Conservation (phyloP, 2,797 vertebrate species). For the Catostomus latipinnis region DNA sequence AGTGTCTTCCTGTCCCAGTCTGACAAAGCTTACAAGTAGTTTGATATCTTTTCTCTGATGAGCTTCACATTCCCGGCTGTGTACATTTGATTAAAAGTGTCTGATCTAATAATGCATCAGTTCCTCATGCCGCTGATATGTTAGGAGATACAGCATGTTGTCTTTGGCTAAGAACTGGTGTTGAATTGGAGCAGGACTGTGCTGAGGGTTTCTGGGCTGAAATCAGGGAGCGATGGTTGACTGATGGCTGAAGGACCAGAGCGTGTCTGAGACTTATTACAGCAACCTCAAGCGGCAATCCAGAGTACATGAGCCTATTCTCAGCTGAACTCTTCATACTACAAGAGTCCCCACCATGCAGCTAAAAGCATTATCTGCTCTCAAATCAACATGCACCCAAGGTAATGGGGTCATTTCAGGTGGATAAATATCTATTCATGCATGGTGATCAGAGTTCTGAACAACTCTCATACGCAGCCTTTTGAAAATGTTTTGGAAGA, state of each 20-base stretch:
- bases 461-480: neutral
- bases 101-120: conserved; percentile 68
- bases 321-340: conserved; percentile 43
- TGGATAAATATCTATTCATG: conserved; percentile 23
- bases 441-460: conserved; percentile 7
- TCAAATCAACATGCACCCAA: conserved; percentile 36
- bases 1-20: conserved; percentile 57
- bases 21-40: conserved; percentile 33
- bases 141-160: conserved; percentile 74
- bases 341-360: conserved; percentile 19
- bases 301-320: conserved; percentile 48
- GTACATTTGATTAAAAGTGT: conserved; percentile 70
- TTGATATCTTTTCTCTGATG: conserved; percentile 62
- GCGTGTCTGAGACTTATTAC: conserved; percentile 59
- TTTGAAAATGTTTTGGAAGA: conserved; percentile 30
- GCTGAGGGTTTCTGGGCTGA: conserved; percentile 48
- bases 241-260: conserved; percentile 53
- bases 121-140: conserved; percentile 66
- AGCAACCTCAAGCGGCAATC: conserved; percentile 54
- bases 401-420: conserved; percentile 16
- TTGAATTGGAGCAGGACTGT: conserved; percentile 49
- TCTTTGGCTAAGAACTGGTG: conserved; percentile 62
- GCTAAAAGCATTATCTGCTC: conserved; percentile 32
- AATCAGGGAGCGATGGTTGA: conserved; percentile 64
- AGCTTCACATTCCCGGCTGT: conserved; percentile 55